Base-by-base conservation (phyloP, 2,797 vertebrate genomes). In the Astyanax mexicanus region DNA sequence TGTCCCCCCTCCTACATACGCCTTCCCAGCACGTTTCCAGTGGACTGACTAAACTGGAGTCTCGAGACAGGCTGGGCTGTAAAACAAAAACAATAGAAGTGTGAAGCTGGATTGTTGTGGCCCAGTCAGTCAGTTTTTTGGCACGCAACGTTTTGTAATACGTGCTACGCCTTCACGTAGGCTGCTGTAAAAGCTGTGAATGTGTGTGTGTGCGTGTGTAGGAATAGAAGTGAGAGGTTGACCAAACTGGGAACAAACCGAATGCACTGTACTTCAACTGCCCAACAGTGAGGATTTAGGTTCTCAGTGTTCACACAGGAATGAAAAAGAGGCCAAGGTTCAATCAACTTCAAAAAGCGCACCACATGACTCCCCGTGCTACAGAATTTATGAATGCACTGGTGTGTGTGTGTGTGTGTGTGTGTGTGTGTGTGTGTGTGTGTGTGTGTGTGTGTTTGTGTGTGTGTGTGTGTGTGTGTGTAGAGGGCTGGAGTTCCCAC, bases 281-380 rank as follows among this genome's bases (percentile, higher is more conserved):
- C 80, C 86, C 79, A 90, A 89, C 88, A 91, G 86, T 88, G 83
- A 86, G 86, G 86, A 89, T 88, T 91, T 89, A 81, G 54, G 79
- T 92, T 91, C 86, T n/a, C n/a, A n/a, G n/a, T 84, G 69, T 75
- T 85, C 69, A 79, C 77, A 69, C 74, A 68, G 51, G 62, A 82
- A 74, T 21, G 10, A 52, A 65, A 77, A 74, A 89, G 89, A 74
- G 29, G 86, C 37, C 80, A 87, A 88, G 89, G 89, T 86, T 89
- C 66, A 35, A 4, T 78, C 65, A 81, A 69, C 80, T 69, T 77
- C 19, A 71, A 80, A 84, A 76, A 62, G 25, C 35, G 65, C 17
- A 37, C 61, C 37, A 80, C 77, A 74, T 86, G 65, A 82, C 84
- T 69, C 66, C 21, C 25, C 1, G 4, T 25, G 12, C 25, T 54